A percentile compares a stretch with the other conserved stretches of the same genome.
These are phyloP conservation scores for Coryphaenoides rupestris DNA, from an alignment of 2,113 vertebrate genomes.

Conservation along the genomic window DNA sequence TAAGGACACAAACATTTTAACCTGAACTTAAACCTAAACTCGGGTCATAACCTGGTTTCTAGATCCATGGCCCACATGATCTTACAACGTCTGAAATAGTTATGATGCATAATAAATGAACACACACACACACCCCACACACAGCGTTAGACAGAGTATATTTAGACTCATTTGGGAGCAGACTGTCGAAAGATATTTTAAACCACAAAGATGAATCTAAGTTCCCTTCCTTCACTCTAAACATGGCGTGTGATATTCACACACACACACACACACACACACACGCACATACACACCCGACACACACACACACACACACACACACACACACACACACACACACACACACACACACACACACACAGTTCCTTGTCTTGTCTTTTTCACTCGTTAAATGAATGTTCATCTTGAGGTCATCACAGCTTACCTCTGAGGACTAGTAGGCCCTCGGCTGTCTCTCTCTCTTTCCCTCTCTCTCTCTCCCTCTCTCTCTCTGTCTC, in stretches of 20 bases:
- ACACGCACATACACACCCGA: not conserved
- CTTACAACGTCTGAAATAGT: constrained; percentile 15
- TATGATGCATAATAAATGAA: constrained; percentile 10
- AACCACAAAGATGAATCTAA: too few relatives aligned
- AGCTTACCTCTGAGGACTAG: constrained; percentile 62
- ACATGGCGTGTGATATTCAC: not conserved
- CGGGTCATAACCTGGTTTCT: not conserved
- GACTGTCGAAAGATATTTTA: constrained; percentile 1
- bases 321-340: not conserved
- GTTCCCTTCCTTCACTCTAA: too few relatives aligned
- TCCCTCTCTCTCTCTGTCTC: too few relatives aligned
- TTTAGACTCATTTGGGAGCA: too few relatives aligned
- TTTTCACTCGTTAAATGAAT: not conserved
- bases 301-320: not conserved
- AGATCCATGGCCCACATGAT: constrained; percentile 1
- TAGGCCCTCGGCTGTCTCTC: constrained; percentile 27
- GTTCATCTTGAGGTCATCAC: constrained; percentile 46
- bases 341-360: constrained; percentile 5
- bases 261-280: not conserved
- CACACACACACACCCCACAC: too few relatives aligned
- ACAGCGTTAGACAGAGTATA: too few relatives aligned
- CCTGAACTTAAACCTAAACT: constrained; percentile 9
- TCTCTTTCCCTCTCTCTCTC: too few relatives aligned
- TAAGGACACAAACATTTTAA: constrained; percentile 42
- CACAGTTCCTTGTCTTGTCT: not conserved